A percentile compares a stretch with the other conserved stretches of the same genome.
Conservation (phyloP, 35 echinoderm and acorn worm species). For the Apostichopus californicus region DNA sequence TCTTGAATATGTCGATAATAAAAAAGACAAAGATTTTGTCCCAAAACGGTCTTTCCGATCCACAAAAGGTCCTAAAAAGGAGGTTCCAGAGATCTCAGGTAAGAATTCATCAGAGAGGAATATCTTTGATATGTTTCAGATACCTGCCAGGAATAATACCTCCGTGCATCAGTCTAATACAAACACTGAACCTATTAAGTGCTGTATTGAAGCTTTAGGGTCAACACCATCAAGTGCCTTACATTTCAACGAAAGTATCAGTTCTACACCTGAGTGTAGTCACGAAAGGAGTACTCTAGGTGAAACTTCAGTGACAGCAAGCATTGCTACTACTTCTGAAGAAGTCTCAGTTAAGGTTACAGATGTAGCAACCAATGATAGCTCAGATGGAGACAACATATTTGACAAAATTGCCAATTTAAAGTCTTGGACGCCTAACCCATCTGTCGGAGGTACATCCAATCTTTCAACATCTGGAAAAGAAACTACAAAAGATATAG, state of each 20-base stretch:
- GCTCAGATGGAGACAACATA: constrained; percentile 35
- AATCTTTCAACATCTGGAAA: too few species aligned
- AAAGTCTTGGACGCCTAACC: neutral
- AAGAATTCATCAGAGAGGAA: constrained; percentile 21
- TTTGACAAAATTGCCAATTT: constrained; percentile 27
- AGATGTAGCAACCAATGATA: neutral
- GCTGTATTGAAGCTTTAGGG: neutral
- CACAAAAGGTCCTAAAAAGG: neutral
- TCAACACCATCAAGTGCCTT: neutral
- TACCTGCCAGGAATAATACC: neutral
- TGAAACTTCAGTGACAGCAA: neutral
- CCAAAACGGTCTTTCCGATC: too few species aligned
- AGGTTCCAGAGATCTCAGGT: neutral
- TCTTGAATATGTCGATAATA: neutral
- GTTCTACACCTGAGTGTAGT: neutral
- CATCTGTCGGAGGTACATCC: too few species aligned
- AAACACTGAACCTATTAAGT: neutral
- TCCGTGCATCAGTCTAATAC: neutral
- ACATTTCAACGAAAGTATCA: neutral
- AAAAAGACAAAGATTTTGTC: neutral
- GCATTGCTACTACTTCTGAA: neutral
- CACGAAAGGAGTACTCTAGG: neutral
- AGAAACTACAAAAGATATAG: too few species aligned
- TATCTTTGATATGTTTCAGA: constrained; percentile 51
- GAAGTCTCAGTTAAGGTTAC: neutral